Percentiles rank a stretch among this genome's conserved stretches.
phyloP scores from a whole-genome alignment of 2,888 invertebrate species.

The Thysanoteuthis rhombus region DNA sequence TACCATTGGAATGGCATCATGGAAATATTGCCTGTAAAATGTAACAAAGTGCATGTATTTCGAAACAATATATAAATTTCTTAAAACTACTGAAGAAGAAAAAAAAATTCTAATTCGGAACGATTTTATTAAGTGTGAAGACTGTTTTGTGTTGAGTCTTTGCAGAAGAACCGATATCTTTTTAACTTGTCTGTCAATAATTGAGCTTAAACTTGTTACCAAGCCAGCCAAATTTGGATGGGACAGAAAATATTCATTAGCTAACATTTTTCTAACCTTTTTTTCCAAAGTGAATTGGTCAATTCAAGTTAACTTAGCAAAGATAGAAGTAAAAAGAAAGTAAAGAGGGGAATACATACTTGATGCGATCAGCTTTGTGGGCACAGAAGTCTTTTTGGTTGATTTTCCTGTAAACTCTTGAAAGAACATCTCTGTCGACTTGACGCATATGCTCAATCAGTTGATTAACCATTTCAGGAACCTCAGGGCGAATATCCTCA shows the following conservation, averaged over 20 bases:
- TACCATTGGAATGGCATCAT: slow-evolving; percentile 87
- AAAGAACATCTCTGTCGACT: neutral
- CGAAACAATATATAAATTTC: slow-evolving; percentile 66
- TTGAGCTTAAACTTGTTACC: neutral
- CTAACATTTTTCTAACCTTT: neutral
- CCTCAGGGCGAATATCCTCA: slow-evolving; percentile 66
- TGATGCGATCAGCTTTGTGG: neutral
- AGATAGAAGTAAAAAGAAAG: neutral
- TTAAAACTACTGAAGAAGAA: too few species aligned
- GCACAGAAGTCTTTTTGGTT: neutral
- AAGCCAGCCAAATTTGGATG: neutral
- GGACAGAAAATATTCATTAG: neutral
- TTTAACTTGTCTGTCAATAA: too few species aligned
- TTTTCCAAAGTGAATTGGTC: neutral
- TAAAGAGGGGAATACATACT: neutral
- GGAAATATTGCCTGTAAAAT: slow-evolving; percentile 75
- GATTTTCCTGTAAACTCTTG: neutral
- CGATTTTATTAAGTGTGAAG: neutral
- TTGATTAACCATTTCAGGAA: slow-evolving; percentile 69
- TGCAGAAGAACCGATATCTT: too few species aligned
- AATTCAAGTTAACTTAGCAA: neutral
- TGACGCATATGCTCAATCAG: slow-evolving; percentile 46
- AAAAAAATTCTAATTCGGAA: slow-evolving; percentile 58
- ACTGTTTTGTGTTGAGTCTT: neutral
- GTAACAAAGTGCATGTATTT: slow-evolving; percentile 54